These are phyloP conservation scores for Danio jaintianensis DNA, from an alignment of 2,797 vertebrate genomes.

Conservation along the genomic window DNA sequence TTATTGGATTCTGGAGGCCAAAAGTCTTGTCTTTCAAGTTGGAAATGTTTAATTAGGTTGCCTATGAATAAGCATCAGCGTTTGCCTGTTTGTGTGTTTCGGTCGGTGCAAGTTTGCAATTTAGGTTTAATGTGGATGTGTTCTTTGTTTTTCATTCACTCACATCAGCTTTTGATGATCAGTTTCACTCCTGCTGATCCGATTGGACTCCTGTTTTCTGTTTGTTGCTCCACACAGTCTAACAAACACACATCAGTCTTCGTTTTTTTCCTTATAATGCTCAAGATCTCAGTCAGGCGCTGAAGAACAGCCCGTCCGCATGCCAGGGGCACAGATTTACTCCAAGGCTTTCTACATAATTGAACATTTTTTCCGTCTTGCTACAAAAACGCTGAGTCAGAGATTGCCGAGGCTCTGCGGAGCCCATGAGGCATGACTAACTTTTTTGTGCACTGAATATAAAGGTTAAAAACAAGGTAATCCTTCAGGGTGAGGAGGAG, in stretches of 20 bases:
- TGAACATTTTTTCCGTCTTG: conserved; percentile 75
- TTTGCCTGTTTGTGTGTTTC: neutral
- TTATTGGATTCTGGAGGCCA: conserved; percentile 51
- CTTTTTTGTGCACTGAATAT: conserved; percentile 15
- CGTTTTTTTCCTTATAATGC: conserved; percentile 11
- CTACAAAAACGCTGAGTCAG: conserved; percentile 71
- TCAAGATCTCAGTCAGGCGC: conserved; percentile 32
- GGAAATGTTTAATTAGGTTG: conserved; percentile 39
- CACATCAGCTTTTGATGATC: conserved; percentile 45
- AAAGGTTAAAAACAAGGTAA: conserved; percentile 41
- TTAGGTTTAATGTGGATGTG: neutral
- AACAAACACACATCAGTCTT: conserved; percentile 14
- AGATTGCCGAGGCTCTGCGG: conserved; percentile 57
- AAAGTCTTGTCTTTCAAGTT: conserved; percentile 37
- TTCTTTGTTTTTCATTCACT: conserved; percentile 29
- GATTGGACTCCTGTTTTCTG: conserved; percentile 37
- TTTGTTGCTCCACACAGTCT: conserved; percentile 24
- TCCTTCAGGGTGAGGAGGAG: neutral
- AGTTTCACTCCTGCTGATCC: conserved; percentile 25
- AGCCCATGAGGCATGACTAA: conserved; percentile 17
- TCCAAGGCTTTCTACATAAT: conserved; percentile 78
- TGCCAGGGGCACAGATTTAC: conserved; percentile 77
- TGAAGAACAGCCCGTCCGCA: conserved; percentile 58
- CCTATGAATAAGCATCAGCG: conserved; percentile 20
- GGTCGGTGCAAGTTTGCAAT: neutral